A percentile compares a stretch with the other conserved stretches of the same genome.
phyloP scores from a whole-genome alignment of 2,797 vertebrate genomes.

The Galagoides demidoff region DNA sequence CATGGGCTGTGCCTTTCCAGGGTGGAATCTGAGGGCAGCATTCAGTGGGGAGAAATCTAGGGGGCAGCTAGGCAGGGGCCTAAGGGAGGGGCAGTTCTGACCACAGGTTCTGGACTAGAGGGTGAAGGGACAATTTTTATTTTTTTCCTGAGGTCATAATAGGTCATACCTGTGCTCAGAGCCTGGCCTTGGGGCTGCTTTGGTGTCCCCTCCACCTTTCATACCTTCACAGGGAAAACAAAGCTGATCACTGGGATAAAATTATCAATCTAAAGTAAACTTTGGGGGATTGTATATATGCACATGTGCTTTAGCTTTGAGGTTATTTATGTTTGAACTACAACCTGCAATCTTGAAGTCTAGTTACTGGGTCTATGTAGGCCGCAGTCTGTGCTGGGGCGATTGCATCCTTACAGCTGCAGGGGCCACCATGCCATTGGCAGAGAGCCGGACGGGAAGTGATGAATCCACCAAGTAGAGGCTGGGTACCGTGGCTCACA shows the following conservation, averaged over 20 bases:
- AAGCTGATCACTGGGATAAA: neutral
- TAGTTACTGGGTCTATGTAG: neutral
- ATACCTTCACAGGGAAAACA: neutral
- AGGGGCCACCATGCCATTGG: neutral
- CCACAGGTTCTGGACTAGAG: neutral
- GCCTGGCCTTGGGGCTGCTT: neutral
- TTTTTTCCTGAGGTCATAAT: neutral
- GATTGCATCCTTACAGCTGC: neutral
- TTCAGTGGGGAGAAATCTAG: neutral
- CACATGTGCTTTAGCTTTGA: neutral
- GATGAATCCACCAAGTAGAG: no score
- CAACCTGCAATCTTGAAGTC: neutral
- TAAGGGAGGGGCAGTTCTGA: neutral
- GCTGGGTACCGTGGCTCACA: no score
- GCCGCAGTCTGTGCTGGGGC: neutral
- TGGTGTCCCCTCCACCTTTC: neutral
- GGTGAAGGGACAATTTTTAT: neutral
- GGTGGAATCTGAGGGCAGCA: neutral
- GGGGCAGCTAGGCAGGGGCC: neutral
- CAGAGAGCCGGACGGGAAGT: neutral
- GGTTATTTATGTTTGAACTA: neutral
- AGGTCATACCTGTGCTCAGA: neutral
- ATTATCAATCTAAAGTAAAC: neutral
- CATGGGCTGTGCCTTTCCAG: neutral
- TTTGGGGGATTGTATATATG: neutral